A percentile compares a stretch with the other conserved stretches of the same genome.
phyloP scores from a whole-genome alignment of 2,888 invertebrate genomes.

The Tetheella fluctuosa region DNA sequence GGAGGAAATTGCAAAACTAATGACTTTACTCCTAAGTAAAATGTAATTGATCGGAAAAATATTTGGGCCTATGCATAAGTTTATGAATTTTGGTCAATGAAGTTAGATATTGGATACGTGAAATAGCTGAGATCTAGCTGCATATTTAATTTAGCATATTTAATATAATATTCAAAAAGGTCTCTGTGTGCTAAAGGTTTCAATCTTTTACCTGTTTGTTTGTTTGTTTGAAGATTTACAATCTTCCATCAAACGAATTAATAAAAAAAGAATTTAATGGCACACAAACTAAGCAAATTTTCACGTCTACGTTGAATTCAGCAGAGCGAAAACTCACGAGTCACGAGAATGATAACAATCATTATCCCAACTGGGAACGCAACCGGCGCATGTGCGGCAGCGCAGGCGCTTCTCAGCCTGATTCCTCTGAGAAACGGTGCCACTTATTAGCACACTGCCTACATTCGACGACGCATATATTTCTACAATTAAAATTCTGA shows the following conservation, averaged over 20 bases:
- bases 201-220: no score
- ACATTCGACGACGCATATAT: not conserved
- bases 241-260: no score
- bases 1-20: constrained; percentile 6
- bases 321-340: constrained; percentile 57
- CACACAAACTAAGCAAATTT: not conserved
- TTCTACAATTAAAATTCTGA: not conserved
- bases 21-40: not conserved
- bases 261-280: not conserved
- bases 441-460: constrained; percentile 13
- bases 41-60: not conserved
- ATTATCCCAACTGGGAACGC: constrained; percentile 38
- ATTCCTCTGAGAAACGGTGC: constrained; percentile 43
- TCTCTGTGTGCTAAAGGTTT: no score
- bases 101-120: no score
- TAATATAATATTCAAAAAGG: no score
- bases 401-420: constrained; percentile 51
- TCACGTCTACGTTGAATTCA: not conserved
- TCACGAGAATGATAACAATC: constrained; percentile 49
- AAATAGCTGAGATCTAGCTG: no score
- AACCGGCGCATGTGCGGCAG: constrained; percentile 17
- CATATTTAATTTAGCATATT: no score
- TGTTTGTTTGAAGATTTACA: no score
- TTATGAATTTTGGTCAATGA: no score
- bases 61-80: not conserved